phyloP scores from a whole-genome alignment of 2,888 invertebrate genomes.

The Synanthedon myopaeformis region DNA sequence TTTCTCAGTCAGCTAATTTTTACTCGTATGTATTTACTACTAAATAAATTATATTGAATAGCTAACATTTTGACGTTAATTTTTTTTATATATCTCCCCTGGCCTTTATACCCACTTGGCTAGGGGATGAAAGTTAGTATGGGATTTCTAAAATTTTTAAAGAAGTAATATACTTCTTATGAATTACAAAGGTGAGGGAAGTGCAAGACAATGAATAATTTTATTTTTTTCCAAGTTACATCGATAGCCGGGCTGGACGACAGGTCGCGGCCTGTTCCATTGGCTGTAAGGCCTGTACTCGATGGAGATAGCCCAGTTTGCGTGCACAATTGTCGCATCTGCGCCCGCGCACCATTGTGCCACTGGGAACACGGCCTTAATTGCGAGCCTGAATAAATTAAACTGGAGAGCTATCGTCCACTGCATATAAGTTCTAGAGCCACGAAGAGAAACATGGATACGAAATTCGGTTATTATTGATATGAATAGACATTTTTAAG shows the following conservation, averaged over 20 bases:
- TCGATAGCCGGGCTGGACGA: slow-evolving; percentile 6
- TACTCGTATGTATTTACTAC: too few species aligned
- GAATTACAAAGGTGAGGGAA: too few species aligned
- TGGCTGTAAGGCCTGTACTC: slow-evolving; percentile 13
- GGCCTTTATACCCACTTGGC: too few species aligned
- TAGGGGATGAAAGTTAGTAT: too few species aligned
- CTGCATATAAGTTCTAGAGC: slow-evolving; percentile 25
- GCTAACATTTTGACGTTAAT: too few species aligned
- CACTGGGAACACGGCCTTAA: slow-evolving; percentile 61
- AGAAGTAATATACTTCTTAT: too few species aligned
- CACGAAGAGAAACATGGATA: slow-evolving; percentile 17
- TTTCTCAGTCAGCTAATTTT: too few species aligned
- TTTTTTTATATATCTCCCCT: too few species aligned
- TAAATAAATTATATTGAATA: too few species aligned
- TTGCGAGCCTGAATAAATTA: slow-evolving; percentile 64
- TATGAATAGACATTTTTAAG: too few species aligned
- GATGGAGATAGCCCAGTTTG: slow-evolving; percentile 62
- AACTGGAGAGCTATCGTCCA: slow-evolving; percentile 52
- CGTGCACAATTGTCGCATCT: slow-evolving; percentile 60
- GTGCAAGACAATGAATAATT: neutral
- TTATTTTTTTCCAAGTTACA: neutral
- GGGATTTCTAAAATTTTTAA: too few species aligned
- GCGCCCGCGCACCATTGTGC: slow-evolving; percentile 52
- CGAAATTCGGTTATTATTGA: too few species aligned
- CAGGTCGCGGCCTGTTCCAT: slow-evolving; percentile 17